Evolutionary conservation across 2,113 vertebrate species (phyloP).

Genomic region (Brachyistius frenatus): DNA sequence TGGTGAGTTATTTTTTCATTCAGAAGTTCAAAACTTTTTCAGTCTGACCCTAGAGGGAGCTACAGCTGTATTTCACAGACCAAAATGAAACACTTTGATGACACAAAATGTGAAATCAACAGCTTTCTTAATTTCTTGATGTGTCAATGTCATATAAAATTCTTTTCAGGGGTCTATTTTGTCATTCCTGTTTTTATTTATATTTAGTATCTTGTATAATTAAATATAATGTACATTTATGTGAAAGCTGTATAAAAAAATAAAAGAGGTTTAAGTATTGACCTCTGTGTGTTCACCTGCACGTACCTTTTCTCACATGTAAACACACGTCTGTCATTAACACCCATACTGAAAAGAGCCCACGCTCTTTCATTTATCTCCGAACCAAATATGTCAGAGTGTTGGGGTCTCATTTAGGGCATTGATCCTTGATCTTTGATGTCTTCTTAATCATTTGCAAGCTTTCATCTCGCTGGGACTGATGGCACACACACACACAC

Average conservation of each 20-base stretch:
- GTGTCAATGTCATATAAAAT: neutral
- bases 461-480: slow-evolving; percentile 33
- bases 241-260: neutral
- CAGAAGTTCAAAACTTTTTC: neutral
- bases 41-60: slow-evolving; percentile 53
- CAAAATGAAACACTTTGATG: neutral
- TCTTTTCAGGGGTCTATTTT: neutral
- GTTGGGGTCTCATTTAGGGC: slow-evolving; percentile 29
- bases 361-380: neutral
- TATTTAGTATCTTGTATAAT: neutral
- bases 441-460: slow-evolving; percentile 40
- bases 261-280: neutral
- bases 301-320: neutral
- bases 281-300: slow-evolving; percentile 8
- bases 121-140: neutral
- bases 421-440: neutral
- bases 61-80: slow-evolving; percentile 29
- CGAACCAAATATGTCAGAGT: slow-evolving; percentile 1
- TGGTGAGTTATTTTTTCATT: neutral
- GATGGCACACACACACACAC: neutral
- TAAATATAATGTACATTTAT: neutral
- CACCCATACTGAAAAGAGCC: neutral
- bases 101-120: too few relatives aligned
- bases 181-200: neutral
- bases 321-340: slow-evolving; percentile 11